These are phyloP conservation scores for Serinus canaria DNA, from an alignment of 2,113 vertebrate genomes.

Conservation along the genomic window DNA sequence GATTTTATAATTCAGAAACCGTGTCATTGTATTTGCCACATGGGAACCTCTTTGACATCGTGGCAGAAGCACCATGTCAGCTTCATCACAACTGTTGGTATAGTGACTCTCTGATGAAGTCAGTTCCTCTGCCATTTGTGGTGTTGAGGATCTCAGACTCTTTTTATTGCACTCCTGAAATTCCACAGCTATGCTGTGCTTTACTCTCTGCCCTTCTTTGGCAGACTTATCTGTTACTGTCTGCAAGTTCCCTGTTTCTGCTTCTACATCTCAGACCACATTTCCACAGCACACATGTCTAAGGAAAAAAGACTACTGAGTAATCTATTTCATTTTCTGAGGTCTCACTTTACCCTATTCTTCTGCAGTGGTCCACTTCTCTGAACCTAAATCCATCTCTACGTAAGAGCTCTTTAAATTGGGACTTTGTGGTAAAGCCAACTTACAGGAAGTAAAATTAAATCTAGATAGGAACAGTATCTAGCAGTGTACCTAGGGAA, in stretches of 20 bases:
- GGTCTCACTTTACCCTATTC: not conserved
- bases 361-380: constrained; percentile 28
- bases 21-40: not conserved
- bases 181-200: not conserved
- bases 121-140: not conserved
- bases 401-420: constrained; percentile 10
- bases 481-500: not conserved
- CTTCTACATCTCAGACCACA: not conserved
- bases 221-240: not conserved
- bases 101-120: not conserved
- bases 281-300: not conserved
- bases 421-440: not conserved
- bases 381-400: not conserved
- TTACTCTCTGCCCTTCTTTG: not conserved
- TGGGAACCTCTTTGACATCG: rapidly evolving
- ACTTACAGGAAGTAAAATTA: not conserved
- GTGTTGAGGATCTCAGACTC: not conserved
- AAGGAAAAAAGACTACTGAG: not conserved
- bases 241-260: not conserved
- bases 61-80: not conserved
- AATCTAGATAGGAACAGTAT: not conserved
- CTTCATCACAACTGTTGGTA: not conserved
- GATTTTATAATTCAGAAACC: not conserved
- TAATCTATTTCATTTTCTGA: not conserved
- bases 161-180: not conserved